Percentiles rank a stretch among this genome's conserved stretches.
phyloP scores from a whole-genome alignment of 2,113 vertebrate species.

The Syngnathus scovelli region DNA sequence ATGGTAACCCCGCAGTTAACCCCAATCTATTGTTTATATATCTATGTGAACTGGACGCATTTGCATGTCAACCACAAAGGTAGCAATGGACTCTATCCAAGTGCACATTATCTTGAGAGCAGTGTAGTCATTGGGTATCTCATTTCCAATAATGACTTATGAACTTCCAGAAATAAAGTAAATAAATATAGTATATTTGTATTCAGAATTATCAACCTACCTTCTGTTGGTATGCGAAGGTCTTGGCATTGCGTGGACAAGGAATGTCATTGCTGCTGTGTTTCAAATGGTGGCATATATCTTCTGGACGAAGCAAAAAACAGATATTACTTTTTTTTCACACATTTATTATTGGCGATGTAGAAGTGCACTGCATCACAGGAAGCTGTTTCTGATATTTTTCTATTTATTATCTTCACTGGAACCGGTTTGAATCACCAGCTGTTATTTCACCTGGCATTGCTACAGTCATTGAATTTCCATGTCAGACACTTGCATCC shows the following conservation, averaged over 20 bases:
- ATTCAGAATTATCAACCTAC: slow-evolving; percentile 53
- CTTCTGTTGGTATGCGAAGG: slow-evolving; percentile 56
- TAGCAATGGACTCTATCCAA: neutral
- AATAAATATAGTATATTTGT: neutral
- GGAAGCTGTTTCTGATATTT: neutral
- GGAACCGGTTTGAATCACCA: neutral
- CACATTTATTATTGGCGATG: too few relatives aligned
- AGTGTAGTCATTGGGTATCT: neutral
- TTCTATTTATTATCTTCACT: neutral
- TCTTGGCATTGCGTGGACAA: slow-evolving; percentile 55
- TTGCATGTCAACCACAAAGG: neutral
- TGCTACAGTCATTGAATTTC: neutral
- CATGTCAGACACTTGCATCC: neutral
- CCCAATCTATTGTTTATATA: neutral
- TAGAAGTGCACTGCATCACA: neutral
- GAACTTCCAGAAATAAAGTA: neutral
- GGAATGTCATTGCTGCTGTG: slow-evolving; percentile 62
- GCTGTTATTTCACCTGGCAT: neutral
- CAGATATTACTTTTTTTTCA: slow-evolving; percentile 43
- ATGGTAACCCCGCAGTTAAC: neutral
- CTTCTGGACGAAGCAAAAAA: slow-evolving; percentile 60
- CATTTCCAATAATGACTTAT: neutral
- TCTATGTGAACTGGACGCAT: too few relatives aligned
- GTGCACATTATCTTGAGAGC: neutral
- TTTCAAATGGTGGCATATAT: slow-evolving; percentile 56